A percentile compares a stretch with the other conserved stretches of the same genome.
Evolutionary conservation across 2,888 invertebrate species (phyloP).

Genomic region (Harmothoe impar): DNA sequence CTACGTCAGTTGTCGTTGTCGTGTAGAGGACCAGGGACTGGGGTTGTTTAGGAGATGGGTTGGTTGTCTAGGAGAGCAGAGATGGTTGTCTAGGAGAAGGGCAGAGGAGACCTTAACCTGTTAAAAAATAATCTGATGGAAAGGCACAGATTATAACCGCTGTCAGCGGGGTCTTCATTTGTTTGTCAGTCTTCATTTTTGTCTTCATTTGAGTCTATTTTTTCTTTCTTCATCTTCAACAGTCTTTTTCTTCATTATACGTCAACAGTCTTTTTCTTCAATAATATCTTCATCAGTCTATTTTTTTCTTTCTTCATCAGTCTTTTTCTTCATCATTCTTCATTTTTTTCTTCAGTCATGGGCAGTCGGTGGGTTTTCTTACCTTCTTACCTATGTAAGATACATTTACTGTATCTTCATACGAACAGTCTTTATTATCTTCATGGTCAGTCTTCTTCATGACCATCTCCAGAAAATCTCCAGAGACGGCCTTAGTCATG

Average conservation of each 20-base stretch:
- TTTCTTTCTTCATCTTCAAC: constrained; percentile 2
- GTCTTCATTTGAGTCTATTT: constrained; percentile 2
- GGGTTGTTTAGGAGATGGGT: not conserved
- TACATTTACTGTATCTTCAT: no score
- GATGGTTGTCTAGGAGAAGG: not conserved
- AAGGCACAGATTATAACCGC: not conserved
- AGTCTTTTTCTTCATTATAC: not conserved
- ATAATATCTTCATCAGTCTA: not conserved
- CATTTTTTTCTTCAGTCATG: not conserved
- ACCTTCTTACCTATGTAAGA: not conserved
- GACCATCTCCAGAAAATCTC: not conserved
- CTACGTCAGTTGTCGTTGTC: not conserved
- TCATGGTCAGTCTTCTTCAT: constrained; percentile 16
- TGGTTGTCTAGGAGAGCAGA: not conserved
- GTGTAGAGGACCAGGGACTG: not conserved
- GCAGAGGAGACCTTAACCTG: not conserved
- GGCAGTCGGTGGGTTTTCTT: not conserved
- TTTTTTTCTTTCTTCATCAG: not conserved
- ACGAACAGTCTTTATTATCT: not conserved
- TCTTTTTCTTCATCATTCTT: constrained; percentile 16
- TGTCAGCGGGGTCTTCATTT: constrained; percentile 1
- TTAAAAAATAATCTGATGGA: not conserved
- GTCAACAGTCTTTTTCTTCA: constrained; percentile 17
- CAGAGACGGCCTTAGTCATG: not conserved
- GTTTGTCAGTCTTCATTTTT: not conserved